phyloP scores from a whole-genome alignment of 2,888 invertebrate species.

The Campopleginae sp. region DNA sequence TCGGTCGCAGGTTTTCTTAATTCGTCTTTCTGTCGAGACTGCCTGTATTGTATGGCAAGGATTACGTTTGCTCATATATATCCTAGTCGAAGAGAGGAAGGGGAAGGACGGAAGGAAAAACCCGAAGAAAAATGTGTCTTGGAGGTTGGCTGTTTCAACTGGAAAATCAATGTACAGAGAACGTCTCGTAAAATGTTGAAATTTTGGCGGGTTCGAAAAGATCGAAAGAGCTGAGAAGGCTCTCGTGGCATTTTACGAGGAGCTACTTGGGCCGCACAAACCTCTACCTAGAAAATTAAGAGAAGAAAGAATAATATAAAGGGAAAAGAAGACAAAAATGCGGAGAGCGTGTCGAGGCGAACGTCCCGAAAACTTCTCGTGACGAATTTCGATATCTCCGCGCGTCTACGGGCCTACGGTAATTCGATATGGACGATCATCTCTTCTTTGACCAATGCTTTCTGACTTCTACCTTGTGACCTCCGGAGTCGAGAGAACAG shows the following conservation, averaged over 20 bases:
- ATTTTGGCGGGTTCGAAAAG: not conserved
- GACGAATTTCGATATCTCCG: slow-evolving; percentile 78
- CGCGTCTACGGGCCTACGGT: slow-evolving; percentile 50
- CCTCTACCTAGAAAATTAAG: slow-evolving; percentile 3
- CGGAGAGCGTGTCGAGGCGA: slow-evolving; percentile 35
- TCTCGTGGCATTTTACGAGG: slow-evolving; percentile 15
- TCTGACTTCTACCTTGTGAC: slow-evolving; percentile 44
- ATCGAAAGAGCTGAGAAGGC: slow-evolving; percentile 13
- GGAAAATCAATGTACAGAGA: not conserved
- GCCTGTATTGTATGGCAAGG: slow-evolving; percentile 1
- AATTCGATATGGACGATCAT: slow-evolving; percentile 79
- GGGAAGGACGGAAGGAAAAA: slow-evolving; percentile 12
- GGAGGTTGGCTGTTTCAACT: not conserved
- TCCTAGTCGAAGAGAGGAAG: not conserved
- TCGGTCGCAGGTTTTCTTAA: not conserved
- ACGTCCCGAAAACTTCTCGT: slow-evolving; percentile 74
- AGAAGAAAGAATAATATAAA: not conserved
- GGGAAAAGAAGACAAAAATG: not conserved
- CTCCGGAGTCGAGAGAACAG: slow-evolving; percentile 31
- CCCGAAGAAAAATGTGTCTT: not conserved
- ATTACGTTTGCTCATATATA: not conserved
- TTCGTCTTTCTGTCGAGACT: not conserved
- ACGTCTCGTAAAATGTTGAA: slow-evolving; percentile 10
- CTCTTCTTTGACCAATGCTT: slow-evolving; percentile 59
- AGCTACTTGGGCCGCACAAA: slow-evolving; percentile 7